phyloP scores from a whole-genome alignment of 2,797 vertebrate genomes.

The Karalla daura region DNA sequence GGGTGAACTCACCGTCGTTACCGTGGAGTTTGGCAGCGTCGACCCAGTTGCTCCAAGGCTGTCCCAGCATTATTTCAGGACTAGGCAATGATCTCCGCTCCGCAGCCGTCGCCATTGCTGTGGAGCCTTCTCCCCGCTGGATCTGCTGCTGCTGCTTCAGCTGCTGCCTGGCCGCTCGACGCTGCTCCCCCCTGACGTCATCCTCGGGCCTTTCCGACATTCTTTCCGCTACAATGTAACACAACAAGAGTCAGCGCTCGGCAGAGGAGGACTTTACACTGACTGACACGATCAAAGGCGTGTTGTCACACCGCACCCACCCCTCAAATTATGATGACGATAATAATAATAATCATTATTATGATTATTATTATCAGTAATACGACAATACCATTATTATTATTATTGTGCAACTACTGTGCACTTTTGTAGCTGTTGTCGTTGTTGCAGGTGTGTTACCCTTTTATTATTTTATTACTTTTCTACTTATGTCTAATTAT shows the following conservation, averaged over 20 bases:
- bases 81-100: conserved; percentile 96
- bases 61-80: conserved; percentile 96
- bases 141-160: conserved; percentile 86
- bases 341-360: too few species aligned
- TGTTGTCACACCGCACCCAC: conserved; percentile 35
- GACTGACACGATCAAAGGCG: conserved; percentile 54
- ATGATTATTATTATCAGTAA: too few species aligned
- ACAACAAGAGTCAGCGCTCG: conserved; percentile 87
- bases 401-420: too few species aligned
- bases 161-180: conserved; percentile 93
- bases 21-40: conserved; percentile 95
- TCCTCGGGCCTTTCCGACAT: conserved; percentile 99
- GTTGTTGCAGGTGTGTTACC: too few species aligned
- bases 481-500: too few species aligned
- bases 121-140: conserved; percentile 89
- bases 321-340: too few species aligned
- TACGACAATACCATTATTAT: too few species aligned
- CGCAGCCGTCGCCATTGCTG: conserved; percentile 96
- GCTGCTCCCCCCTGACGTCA: conserved; percentile 98
- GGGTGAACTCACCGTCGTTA: conserved; percentile 95
- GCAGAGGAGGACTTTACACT: conserved; percentile 68
- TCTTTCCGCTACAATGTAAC: conserved; percentile 98
- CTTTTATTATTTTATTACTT: too few species aligned
- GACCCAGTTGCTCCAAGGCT: conserved; percentile 97
- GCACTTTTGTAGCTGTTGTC: too few species aligned